Evolutionary conservation across 1,140 invertebrate species (phyloP).

Genomic region (Pollicipes pollicipes): DNA sequence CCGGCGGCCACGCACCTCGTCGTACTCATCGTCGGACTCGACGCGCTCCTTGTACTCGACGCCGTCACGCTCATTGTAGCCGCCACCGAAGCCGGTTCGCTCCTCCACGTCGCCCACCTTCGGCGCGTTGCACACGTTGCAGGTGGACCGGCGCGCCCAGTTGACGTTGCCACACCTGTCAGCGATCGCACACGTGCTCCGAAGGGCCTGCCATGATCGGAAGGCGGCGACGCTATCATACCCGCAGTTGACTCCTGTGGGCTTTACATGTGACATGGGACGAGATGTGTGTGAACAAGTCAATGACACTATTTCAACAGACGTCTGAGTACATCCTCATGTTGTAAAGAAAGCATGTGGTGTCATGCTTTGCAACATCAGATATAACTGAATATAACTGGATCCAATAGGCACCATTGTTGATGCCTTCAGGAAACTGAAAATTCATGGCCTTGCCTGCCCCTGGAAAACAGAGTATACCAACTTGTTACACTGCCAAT

Average conservation of each 20-base stretch:
- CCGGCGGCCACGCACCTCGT: constrained; percentile 36
- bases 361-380: no score
- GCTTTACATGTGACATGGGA: no score
- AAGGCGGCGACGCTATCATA: neutral
- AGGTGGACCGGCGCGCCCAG: constrained; percentile 88
- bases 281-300: no score
- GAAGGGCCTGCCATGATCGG: neutral
- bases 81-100: constrained; percentile 34
- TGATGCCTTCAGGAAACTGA: no score
- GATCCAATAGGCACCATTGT: no score
- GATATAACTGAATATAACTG: constrained; percentile 9
- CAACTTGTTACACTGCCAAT: constrained; percentile 96
- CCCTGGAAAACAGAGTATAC: constrained; percentile 14
- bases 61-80: constrained; percentile 78
- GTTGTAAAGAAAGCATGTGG: no score
- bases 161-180: constrained; percentile 96
- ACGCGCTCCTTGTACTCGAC: constrained; percentile 81
- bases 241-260: no score
- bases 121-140: constrained; percentile 97
- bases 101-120: constrained; percentile 82
- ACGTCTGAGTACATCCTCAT: no score
- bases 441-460: no score
- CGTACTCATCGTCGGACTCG: constrained; percentile 76
- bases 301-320: no score
- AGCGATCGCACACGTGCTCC: constrained; percentile 16